These are phyloP conservation scores for Arion vulgaris DNA, from an alignment of 1,140 invertebrate species.

Conservation along the genomic window DNA sequence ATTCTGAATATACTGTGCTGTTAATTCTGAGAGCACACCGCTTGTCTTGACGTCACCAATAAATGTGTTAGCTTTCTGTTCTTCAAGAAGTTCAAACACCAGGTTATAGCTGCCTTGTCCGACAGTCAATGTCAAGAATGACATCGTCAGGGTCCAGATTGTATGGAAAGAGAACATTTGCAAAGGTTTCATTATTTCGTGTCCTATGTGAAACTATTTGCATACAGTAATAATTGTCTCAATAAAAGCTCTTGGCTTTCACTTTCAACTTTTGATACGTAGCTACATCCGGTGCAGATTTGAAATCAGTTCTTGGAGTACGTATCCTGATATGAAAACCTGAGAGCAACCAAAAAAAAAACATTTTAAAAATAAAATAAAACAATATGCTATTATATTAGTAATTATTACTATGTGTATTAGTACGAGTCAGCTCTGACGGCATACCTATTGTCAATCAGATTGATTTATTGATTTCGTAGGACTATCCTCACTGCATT, in stretches of 20 bases:
- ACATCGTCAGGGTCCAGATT: background rate
- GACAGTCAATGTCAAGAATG: background rate
- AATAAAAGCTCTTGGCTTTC: too few relatives aligned
- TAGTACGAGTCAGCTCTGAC: too few relatives aligned
- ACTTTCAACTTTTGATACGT: background rate
- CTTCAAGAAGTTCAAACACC: constrained; percentile 12
- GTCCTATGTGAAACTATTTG: background rate
- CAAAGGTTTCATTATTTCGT: background rate
- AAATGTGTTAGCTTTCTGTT: constrained; percentile 22
- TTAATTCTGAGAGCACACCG: constrained; percentile 31
- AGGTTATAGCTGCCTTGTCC: constrained; percentile 1
- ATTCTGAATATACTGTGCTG: background rate
- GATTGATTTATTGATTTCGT: too few relatives aligned
- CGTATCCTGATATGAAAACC: background rate
- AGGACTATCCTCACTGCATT: too few relatives aligned
- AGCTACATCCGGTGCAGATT: background rate
- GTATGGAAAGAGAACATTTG: background rate
- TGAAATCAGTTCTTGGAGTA: background rate
- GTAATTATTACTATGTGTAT: too few relatives aligned
- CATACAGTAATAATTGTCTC: too few relatives aligned
- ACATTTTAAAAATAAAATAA: too few relatives aligned
- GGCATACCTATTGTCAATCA: too few relatives aligned
- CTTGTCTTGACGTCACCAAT: constrained; percentile 42
- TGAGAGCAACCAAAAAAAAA: too few relatives aligned
- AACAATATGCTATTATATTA: too few relatives aligned